Conservation (phyloP, 2,888 invertebrate genomes). For the Atherix ibis region DNA sequence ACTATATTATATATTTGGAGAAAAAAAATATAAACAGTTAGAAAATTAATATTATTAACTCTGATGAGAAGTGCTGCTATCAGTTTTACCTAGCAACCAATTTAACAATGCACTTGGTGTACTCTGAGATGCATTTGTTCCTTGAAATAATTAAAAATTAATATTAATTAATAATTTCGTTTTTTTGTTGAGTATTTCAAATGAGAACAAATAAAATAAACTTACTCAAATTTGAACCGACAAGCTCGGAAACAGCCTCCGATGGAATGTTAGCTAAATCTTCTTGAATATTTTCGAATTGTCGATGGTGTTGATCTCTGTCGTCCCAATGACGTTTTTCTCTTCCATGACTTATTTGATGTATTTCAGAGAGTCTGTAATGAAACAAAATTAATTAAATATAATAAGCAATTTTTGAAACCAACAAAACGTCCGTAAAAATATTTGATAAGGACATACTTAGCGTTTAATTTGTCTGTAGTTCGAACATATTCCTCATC, state of each 20-base stretch:
- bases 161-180: background rate
- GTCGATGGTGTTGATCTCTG: conserved; percentile 57
- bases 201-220: too few relatives aligned
- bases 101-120: conserved; percentile 63
- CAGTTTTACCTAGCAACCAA: conserved; percentile 63
- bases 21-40: background rate
- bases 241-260: conserved; percentile 54
- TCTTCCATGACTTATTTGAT: conserved; percentile 54
- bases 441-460: conserved; percentile 15
- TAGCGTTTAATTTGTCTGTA: conserved; percentile 22
- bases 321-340: conserved; percentile 63
- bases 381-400: background rate
- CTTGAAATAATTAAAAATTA: conserved; percentile 19
- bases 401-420: too few relatives aligned
- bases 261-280: conserved; percentile 57
- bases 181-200: too few relatives aligned
- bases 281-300: conserved; percentile 56
- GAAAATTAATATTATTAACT: conserved; percentile 2
- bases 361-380: conserved; percentile 46
- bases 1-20: background rate
- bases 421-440: too few relatives aligned
- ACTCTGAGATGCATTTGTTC: conserved; percentile 65
- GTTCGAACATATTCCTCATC: conserved; percentile 4
- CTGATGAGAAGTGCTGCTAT: conserved; percentile 3
- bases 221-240: conserved; percentile 62